Conservation (phyloP, 1,140 invertebrate genomes). For the Drosophila triauraria region DNA sequence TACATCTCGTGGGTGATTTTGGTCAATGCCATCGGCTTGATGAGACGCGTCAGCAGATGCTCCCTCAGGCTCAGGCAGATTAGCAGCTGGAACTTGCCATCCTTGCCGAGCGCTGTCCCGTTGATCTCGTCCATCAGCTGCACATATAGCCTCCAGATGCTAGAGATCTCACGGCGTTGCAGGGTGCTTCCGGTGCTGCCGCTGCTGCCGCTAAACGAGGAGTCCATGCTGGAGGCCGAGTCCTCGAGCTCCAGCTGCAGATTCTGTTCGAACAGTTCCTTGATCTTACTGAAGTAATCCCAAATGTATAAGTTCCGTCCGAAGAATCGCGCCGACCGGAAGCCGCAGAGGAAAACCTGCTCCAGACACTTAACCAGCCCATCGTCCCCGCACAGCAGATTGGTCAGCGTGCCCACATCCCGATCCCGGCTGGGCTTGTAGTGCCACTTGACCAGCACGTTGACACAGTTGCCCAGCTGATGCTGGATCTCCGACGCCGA, state of each 20-base stretch:
- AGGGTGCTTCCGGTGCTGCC: conserved; percentile 81
- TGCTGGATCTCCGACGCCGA: conserved; percentile 87
- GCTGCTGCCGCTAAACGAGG: conserved; percentile 83
- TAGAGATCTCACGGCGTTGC: conserved; percentile 88
- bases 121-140: conserved; percentile 94
- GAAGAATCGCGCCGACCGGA: conserved; percentile 96
- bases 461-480: conserved; percentile 95
- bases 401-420: conserved; percentile 95
- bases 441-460: conserved; percentile 98
- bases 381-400: conserved; percentile 96
- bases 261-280: conserved; percentile 93
- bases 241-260: conserved; percentile 87
- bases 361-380: conserved; percentile 97
- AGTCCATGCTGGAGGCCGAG: conserved; percentile 81
- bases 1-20: conserved; percentile 97
- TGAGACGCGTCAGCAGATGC: conserved; percentile 95
- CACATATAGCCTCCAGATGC: conserved; percentile 91
- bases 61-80: conserved; percentile 95
- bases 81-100: conserved; percentile 99
- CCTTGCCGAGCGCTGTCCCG: conserved; percentile 95
- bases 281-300: conserved; percentile 97
- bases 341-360: conserved; percentile 97
- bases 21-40: conserved; percentile 94
- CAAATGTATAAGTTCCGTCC: conserved; percentile 98
- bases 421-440: conserved; percentile 91